Percentiles rank a stretch among this genome's conserved stretches.
Conservation (phyloP, 2,113 vertebrate genomes). For the Datnioides undecimradiatus region DNA sequence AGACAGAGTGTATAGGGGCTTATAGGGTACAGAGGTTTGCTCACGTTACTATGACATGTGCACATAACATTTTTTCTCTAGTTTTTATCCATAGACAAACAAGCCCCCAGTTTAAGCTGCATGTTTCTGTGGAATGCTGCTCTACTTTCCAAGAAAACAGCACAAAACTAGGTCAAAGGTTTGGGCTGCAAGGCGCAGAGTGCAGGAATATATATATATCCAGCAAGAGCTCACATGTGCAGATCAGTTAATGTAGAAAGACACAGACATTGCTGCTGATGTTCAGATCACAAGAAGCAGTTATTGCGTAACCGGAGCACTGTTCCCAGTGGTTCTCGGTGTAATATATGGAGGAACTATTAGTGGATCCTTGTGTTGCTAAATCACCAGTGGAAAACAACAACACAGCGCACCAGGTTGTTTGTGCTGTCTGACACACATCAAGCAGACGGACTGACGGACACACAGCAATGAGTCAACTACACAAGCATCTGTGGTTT, state of each 20-base stretch:
- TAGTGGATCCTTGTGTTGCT: neutral
- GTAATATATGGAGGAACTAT: neutral
- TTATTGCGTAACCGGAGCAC: neutral
- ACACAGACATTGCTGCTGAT: neutral
- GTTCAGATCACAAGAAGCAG: neutral
- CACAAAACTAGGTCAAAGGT: slow-evolving; percentile 67
- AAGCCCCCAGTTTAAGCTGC: neutral
- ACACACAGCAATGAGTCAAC: neutral
- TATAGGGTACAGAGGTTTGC: neutral
- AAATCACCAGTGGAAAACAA: neutral
- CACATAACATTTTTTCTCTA: slow-evolving; percentile 9
- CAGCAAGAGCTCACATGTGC: neutral
- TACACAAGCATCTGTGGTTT: neutral
- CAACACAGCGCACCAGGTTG: neutral
- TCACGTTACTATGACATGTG: slow-evolving; percentile 57
- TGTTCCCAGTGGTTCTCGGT: neutral
- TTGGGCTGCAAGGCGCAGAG: neutral
- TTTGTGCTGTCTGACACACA: neutral
- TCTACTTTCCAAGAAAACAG: slow-evolving; percentile 49
- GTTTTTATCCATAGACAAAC: slow-evolving; percentile 1
- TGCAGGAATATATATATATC: neutral
- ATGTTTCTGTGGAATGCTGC: neutral
- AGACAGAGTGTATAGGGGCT: neutral
- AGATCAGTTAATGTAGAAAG: neutral
- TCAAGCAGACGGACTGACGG: too few species aligned